Conservation (phyloP, 2,888 invertebrate genomes). For the Machimus atricapillus region DNA sequence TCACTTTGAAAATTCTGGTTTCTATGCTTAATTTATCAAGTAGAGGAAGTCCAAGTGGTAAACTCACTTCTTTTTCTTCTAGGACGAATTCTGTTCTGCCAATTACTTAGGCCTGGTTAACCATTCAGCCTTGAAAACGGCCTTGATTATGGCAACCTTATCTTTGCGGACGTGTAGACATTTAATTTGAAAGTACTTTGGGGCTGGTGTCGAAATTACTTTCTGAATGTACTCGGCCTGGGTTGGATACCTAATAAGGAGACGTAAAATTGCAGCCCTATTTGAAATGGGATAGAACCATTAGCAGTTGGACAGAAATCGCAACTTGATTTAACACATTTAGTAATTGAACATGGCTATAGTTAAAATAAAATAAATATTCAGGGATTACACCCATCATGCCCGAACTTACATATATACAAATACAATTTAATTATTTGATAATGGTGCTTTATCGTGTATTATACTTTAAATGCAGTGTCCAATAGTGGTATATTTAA, state of each 20-base stretch:
- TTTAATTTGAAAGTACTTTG: neutral
- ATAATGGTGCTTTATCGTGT: no score
- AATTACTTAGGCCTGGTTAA: neutral
- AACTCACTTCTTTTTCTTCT: neutral
- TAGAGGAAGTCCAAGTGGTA: neutral
- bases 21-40: neutral
- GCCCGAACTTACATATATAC: no score
- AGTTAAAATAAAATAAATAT: neutral
- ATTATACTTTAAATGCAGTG: no score
- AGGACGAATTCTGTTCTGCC: neutral
- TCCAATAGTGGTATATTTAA: no score
- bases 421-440: no score
- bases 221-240: neutral
- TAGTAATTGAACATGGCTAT: neutral
- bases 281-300: neutral
- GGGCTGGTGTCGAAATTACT: neutral
- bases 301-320: neutral
- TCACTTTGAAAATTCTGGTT: neutral
- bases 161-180: neutral
- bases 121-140: neutral
- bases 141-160: neutral
- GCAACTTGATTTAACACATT: no score
- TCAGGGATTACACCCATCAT: no score
- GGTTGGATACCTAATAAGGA: neutral
- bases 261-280: neutral